Evolutionary conservation across 2,113 vertebrate genomes (phyloP).

Genomic region (Eretmodus cyanostictus): DNA sequence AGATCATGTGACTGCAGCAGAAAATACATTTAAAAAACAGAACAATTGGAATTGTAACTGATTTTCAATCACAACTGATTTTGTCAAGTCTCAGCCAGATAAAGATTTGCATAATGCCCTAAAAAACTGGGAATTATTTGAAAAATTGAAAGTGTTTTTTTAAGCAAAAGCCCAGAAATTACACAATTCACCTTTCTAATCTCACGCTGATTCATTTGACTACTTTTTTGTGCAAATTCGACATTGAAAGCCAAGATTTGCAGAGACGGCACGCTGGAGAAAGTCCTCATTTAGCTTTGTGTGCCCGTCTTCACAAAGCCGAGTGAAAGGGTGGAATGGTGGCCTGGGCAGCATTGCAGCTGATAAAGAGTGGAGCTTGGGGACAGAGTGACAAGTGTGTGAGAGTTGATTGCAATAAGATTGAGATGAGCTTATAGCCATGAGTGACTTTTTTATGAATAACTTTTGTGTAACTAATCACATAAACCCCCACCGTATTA

Average conservation of each 20-base stretch:
- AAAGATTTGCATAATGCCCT: not conserved
- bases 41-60: not conserved
- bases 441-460: constrained; percentile 3
- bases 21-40: not conserved
- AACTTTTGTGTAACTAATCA: constrained; percentile 17
- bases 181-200: not conserved
- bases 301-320: not conserved
- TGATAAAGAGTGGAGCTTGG: not conserved
- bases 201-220: not conserved
- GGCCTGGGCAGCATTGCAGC: not conserved
- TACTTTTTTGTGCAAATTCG: not conserved
- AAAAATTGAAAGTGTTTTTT: not conserved
- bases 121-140: not conserved
- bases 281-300: not conserved
- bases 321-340: not conserved
- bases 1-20: not conserved
- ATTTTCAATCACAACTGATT: not conserved
- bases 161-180: not conserved
- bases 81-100: not conserved
- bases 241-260: not conserved
- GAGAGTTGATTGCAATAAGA: not conserved
- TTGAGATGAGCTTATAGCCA: not conserved
- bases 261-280: not conserved
- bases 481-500: constrained; percentile 12
- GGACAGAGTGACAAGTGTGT: not conserved